Percentiles rank a stretch among this genome's conserved stretches.
These are phyloP conservation scores for Dasypus novemcinctus DNA, from an alignment of 2,113 vertebrate species.

Conservation along the genomic window DNA sequence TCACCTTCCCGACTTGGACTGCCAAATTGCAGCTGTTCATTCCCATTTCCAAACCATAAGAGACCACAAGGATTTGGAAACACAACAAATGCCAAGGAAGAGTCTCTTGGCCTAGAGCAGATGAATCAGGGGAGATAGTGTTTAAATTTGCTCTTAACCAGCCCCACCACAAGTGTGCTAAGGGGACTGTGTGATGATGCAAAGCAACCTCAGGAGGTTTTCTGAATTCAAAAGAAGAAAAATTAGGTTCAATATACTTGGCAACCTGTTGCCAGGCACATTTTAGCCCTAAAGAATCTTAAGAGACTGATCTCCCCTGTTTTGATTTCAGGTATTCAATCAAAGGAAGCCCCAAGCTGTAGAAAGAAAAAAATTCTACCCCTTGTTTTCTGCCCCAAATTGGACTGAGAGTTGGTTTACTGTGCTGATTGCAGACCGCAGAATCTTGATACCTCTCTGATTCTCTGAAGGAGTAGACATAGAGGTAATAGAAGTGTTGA, in stretches of 20 bases:
- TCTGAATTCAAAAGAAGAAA: neutral
- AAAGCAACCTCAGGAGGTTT: neutral
- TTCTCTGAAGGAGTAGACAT: neutral
- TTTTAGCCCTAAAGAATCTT: neutral
- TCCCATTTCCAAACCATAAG: constrained; percentile 31
- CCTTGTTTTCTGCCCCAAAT: neutral
- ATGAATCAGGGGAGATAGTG: neutral
- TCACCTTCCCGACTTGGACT: constrained; percentile 52
- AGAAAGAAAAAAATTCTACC: neutral
- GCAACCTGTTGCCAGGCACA: neutral
- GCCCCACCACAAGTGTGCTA: neutral
- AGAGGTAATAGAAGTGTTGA: neutral
- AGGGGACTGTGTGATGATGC: neutral
- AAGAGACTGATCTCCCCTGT: neutral
- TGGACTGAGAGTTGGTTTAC: neutral
- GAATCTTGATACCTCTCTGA: neutral
- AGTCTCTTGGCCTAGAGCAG: neutral
- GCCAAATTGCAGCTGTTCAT: constrained; percentile 49
- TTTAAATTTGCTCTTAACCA: constrained; percentile 38
- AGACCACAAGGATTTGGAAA: constrained; percentile 54
- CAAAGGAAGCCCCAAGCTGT: neutral
- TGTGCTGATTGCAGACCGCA: neutral
- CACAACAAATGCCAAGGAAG: constrained; percentile 26
- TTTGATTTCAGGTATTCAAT: neutral
- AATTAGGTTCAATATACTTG: neutral